Evolutionary conservation across 1,140 invertebrate genomes (phyloP).

Genomic region (Drosophila setifemur): DNA sequence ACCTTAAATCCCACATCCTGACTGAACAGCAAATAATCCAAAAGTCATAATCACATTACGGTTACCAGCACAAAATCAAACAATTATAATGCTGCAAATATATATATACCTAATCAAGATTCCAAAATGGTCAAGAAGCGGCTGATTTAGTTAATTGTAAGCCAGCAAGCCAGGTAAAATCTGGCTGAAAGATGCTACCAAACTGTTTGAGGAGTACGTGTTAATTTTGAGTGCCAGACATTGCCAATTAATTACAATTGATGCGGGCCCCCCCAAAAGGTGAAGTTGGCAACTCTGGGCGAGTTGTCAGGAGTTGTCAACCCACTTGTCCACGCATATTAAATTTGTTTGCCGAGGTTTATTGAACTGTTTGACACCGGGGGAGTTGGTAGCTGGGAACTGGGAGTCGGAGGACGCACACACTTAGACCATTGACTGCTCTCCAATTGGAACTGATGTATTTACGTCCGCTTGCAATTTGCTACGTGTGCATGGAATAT

Average conservation of each 20-base stretch:
- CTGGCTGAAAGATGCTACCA: slow-evolving; percentile 7
- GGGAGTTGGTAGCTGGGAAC: neutral
- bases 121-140: neutral
- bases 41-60: too few relatives aligned
- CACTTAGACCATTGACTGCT: slow-evolving; percentile 20
- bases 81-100: too few relatives aligned
- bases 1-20: too few relatives aligned
- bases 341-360: slow-evolving; percentile 66
- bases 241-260: slow-evolving; percentile 64
- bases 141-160: too few relatives aligned
- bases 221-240: slow-evolving; percentile 63
- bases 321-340: slow-evolving; percentile 57
- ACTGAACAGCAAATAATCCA: too few relatives aligned
- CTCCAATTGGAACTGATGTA: slow-evolving; percentile 66
- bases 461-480: slow-evolving; percentile 80
- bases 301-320: slow-evolving; percentile 15
- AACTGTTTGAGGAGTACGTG: slow-evolving; percentile 31
- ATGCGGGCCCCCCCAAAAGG: slow-evolving; percentile 11
- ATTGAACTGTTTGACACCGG: slow-evolving; percentile 62
- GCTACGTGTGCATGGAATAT: slow-evolving; percentile 68
- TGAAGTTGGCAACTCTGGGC: neutral
- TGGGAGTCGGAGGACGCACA: neutral
- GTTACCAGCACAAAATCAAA: too few relatives aligned
- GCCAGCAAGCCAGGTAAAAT: too few relatives aligned
- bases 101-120: too few relatives aligned